A percentile compares a stretch with the other conserved stretches of the same genome.
phyloP scores from a whole-genome alignment of 2,797 vertebrate genomes.

The Sebastes melanostomus region DNA sequence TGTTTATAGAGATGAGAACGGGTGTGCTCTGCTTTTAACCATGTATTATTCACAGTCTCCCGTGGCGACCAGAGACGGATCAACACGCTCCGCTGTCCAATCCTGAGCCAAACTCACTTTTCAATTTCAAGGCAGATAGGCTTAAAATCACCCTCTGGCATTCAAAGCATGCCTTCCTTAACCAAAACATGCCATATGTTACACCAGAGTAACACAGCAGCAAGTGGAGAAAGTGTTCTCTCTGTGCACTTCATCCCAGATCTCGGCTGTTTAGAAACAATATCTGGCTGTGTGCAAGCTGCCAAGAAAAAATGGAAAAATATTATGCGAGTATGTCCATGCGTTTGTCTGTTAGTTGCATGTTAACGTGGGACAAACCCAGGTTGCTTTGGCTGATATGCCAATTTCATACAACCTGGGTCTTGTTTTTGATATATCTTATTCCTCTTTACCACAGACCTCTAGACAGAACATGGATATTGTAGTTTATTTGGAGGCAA shows the following conservation, averaged over 20 bases:
- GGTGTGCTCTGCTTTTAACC: constrained; percentile 56
- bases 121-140: constrained; percentile 55
- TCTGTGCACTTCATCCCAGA: neutral
- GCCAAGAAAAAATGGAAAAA: neutral
- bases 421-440: neutral
- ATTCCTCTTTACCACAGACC: neutral
- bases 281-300: constrained; percentile 18
- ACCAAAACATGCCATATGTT: constrained; percentile 27
- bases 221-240: neutral
- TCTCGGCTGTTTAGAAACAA: constrained; percentile 18
- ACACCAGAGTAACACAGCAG: constrained; percentile 30
- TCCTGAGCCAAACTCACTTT: constrained; percentile 51
- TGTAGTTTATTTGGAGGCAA: neutral
- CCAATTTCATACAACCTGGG: neutral
- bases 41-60: constrained; percentile 71
- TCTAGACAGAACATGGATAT: neutral
- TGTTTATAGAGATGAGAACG: constrained; percentile 40
- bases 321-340: neutral
- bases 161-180: constrained; percentile 17
- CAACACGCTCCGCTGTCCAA: constrained; percentile 49
- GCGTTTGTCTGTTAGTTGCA: neutral
- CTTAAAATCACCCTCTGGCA: constrained; percentile 44
- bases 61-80: constrained; percentile 47
- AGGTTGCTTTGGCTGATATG: neutral
- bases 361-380: neutral